Base-by-base conservation (phyloP, 2,888 invertebrate genomes). In the Hirtodrosophila histrioides region DNA sequence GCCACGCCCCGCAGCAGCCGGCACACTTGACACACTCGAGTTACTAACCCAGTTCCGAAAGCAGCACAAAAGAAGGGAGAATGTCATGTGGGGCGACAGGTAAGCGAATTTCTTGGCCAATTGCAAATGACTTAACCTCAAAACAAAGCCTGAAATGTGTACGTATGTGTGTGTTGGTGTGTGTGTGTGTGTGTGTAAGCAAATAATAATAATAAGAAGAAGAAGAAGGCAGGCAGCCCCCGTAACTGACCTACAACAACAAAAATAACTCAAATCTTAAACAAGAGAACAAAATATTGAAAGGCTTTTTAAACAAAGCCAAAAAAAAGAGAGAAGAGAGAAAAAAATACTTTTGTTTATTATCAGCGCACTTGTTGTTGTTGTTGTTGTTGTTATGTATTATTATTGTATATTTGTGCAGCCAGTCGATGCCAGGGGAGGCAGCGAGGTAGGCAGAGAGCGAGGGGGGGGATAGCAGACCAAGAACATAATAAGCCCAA, bases 241-340 rank as follows among this genome's bases (percentile, higher is more conserved):
- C 72, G 78, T 72, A 75, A 84, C 79, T 80, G 79, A 80, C 82
- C 82, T 83, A 85, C 69, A 67, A 44, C 80, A 81, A 70, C 51
- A 58, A 4, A 27, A 27, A 69, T 2, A 17, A 17, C 68, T 65
- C 82, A 85, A 84, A 78, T 87, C 85, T 81, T 78, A 65, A 68
- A 75, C 46, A 46, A 31, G 17, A 56, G 41, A 51, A 53, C 23
- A 29, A 68, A 61, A 24, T 73, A 40, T 29, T 31, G 31, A 31
- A 81, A 75, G 65, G 58, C 57, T 54, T 44, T 56, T 48, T 33
- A 60, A 66, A 72, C 44, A 80, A 71, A 57, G 44, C 24, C 46
- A 46, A 56, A 62, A 48, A 58, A 50, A 58, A 35, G 24, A 29
- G 43, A 17, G 8, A 11, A 24, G 8, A 54, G 31, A 31, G n/a